These are phyloP conservation scores for Martes martes DNA, from an alignment of 2,113 vertebrate species.

Conservation along the genomic window DNA sequence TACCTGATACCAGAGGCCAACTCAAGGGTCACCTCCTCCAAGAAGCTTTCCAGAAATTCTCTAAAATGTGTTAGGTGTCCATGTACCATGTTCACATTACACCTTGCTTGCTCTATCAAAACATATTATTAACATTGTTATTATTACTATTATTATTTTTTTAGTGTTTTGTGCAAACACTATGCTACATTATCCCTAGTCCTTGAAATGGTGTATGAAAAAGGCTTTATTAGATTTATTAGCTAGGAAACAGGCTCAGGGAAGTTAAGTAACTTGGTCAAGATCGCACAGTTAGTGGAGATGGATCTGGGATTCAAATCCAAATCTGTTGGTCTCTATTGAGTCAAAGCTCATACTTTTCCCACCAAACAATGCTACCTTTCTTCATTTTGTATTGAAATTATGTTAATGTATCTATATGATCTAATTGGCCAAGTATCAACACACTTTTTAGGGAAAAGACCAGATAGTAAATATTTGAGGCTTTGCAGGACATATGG, in stretches of 20 bases:
- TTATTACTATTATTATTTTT: not conserved
- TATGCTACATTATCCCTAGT: not conserved
- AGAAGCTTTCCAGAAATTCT: not conserved
- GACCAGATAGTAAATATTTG: not conserved
- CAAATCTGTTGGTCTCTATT: not conserved
- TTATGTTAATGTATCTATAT: not conserved
- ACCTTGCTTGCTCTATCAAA: not conserved
- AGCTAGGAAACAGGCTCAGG: not conserved
- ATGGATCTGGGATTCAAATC: not conserved
- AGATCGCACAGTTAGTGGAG: not conserved
- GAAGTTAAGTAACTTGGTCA: not conserved
- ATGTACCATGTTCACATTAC: not conserved
- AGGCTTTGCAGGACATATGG: not conserved
- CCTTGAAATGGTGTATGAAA: not conserved
- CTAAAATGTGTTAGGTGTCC: not conserved
- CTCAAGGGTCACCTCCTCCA: not conserved
- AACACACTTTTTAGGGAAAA: not conserved
- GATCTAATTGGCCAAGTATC: not conserved
- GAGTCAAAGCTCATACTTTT: not conserved
- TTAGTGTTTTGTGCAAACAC: not conserved
- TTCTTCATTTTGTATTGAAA: constrained; percentile 4
- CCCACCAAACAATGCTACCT: not conserved
- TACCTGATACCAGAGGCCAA: not conserved
- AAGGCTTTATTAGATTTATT: not conserved
- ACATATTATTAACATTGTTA: not conserved